Evolutionary conservation across 2,113 vertebrate species (phyloP).

Genomic region (Illadopsis cleaveri): DNA sequence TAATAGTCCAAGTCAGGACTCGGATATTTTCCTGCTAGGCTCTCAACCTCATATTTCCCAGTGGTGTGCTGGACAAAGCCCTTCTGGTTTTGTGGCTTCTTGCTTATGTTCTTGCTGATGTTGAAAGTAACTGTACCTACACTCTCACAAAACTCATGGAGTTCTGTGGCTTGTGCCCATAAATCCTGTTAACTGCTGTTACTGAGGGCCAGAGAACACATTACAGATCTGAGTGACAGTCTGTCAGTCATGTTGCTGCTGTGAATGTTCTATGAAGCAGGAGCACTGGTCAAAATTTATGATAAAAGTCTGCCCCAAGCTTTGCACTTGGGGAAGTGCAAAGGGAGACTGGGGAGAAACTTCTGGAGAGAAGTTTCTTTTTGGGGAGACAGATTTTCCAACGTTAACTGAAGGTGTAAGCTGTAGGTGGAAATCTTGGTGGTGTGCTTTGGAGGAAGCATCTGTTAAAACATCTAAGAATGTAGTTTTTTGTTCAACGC

Average conservation of each 20-base stretch:
- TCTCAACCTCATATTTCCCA: not conserved
- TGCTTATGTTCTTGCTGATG: not conserved
- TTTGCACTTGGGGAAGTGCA: too few species aligned
- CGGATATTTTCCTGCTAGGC: not conserved
- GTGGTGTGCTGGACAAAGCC: not conserved
- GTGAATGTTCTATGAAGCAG: not conserved
- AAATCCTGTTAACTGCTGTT: not conserved
- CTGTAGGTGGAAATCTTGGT: not conserved
- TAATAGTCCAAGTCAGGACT: not conserved
- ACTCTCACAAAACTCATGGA: not conserved
- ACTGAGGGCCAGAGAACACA: not conserved
- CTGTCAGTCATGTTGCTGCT: not conserved
- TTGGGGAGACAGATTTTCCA: not conserved
- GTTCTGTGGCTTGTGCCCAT: not conserved
- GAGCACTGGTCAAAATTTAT: not conserved
- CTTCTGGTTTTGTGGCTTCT: not conserved
- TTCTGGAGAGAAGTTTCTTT: not conserved
- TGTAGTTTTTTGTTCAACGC: not conserved
- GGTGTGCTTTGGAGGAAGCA: not conserved
- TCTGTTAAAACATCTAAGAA: not conserved
- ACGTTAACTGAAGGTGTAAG: not conserved
- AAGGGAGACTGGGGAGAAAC: too few species aligned
- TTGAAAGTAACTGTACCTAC: not conserved
- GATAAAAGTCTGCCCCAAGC: not conserved
- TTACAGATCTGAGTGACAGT: not conserved